A percentile compares a stretch with the other conserved stretches of the same genome.
Evolutionary conservation across 2,888 invertebrate genomes (phyloP).

Genomic region (Perithous albicinctus): DNA sequence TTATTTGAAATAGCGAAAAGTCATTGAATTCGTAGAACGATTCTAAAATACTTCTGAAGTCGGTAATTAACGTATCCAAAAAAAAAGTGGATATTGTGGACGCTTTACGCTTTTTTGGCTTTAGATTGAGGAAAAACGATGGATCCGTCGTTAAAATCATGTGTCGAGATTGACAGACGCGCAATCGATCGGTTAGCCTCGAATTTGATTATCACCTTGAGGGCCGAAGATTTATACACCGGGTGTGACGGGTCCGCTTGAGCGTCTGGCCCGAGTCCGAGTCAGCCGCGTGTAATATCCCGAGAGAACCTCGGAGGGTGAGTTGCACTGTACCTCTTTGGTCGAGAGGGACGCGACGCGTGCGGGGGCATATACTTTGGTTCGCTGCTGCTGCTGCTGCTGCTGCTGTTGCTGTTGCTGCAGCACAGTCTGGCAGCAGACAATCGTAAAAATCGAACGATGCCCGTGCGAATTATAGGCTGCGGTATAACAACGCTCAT

Average conservation of each 20-base stretch:
- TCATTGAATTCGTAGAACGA: too few relatives aligned
- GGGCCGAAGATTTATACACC: slow-evolving; percentile 71
- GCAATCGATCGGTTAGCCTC: slow-evolving; percentile 40
- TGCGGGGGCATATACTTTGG: slow-evolving; percentile 63
- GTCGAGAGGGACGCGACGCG: slow-evolving; percentile 52
- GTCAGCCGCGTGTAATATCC: slow-evolving; percentile 27
- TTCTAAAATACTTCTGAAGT: too few relatives aligned
- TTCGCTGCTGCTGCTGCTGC: slow-evolving; percentile 47
- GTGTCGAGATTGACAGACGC: slow-evolving; percentile 1
- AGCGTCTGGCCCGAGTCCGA: slow-evolving; percentile 24
- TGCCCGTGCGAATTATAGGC: slow-evolving; percentile 83
- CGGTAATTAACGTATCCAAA: background rate
- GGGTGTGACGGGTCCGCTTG: slow-evolving; percentile 39
- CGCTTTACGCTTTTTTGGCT: background rate
- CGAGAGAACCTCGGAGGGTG: slow-evolving; percentile 36
- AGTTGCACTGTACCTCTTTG: slow-evolving; percentile 39
- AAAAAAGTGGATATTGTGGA: background rate
- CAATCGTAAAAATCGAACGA: slow-evolving; percentile 84
- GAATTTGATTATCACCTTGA: slow-evolving; percentile 75
- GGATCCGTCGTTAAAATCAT: slow-evolving; percentile 10
- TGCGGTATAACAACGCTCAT: slow-evolving; percentile 75
- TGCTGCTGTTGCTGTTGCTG: slow-evolving; percentile 11
- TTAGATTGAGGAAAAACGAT: slow-evolving; percentile 5
- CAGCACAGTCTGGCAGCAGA: slow-evolving; percentile 81
- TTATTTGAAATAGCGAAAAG: too few relatives aligned